Percentiles rank a stretch among this genome's conserved stretches.
Conservation (phyloP, 2,113 vertebrate genomes). For the Misgurnus mizolepis region DNA sequence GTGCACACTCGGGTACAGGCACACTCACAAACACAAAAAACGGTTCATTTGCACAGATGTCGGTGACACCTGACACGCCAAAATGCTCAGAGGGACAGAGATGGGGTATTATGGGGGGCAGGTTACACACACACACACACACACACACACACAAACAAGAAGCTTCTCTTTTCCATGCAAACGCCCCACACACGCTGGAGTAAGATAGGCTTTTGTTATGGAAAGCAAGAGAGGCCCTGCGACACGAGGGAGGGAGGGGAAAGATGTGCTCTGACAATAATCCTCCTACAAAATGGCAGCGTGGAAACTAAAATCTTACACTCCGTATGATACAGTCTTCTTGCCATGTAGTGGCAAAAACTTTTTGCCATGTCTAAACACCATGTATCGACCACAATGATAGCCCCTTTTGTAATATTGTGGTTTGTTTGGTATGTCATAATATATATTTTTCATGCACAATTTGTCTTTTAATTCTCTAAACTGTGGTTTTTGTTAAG, state of each 20-base stretch:
- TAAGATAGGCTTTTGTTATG: slow-evolving; percentile 72
- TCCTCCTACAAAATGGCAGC: slow-evolving; percentile 1
- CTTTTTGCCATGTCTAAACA: too few species aligned
- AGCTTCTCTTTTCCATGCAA: slow-evolving; percentile 56
- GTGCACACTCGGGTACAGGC: slow-evolving; percentile 31
- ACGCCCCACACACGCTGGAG: slow-evolving; percentile 58
- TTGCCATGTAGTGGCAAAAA: too few species aligned
- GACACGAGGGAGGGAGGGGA: slow-evolving; percentile 29
- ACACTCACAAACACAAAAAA: slow-evolving; percentile 25
- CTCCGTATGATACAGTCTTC: too few species aligned
- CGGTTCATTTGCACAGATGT: slow-evolving; percentile 67
- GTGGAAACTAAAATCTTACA: neutral
- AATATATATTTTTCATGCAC: too few species aligned
- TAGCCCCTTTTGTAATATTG: too few species aligned
- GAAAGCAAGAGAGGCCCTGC: slow-evolving; percentile 66
- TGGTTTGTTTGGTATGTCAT: too few species aligned
- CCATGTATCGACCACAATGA: too few species aligned
- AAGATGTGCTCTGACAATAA: slow-evolving; percentile 24
- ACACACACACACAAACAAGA: too few species aligned
- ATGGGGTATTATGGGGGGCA: slow-evolving; percentile 25
- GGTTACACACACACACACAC: slow-evolving; percentile 20
- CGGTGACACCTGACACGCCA: slow-evolving; percentile 72
- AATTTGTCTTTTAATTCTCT: too few species aligned
- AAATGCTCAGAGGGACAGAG: slow-evolving; percentile 54
- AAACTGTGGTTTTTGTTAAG: too few species aligned